Evolutionary conservation across 2,797 vertebrate genomes (phyloP), one percentile per base, ranked within the genome.

Genomic region (Enteromius paludinosus): DNA sequence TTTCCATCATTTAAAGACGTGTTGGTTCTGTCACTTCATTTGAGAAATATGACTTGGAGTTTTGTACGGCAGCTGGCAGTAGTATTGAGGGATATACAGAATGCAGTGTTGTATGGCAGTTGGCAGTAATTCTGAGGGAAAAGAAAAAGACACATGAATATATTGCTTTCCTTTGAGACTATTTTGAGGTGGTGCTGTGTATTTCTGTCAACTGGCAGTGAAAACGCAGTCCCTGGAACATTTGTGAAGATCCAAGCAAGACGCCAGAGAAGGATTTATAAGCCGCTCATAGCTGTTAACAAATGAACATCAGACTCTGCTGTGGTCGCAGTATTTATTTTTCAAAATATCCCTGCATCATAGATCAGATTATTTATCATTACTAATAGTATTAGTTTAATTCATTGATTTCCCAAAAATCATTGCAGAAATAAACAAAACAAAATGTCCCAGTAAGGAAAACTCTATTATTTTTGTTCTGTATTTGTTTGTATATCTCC

Each of bases 21-120:
- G 85, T 85, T 76, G 66, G 82, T 64, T 84, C 84, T 84, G 84
- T 84, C 85, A 88, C 87, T 64, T 87, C 82, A 86, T 87, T 86
- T 80, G 77, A 83, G 49, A 78, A 79, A 52, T 52, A 59, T 52
- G 68, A 81, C 75, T 81, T 83, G 78, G 47, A 59, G 52, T 79
- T 56, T 69, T 56, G 71, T 72, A 69, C 68, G 62, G 65, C 62
- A 85, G 66, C 65, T 76, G 73, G 84, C 80, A 77, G 70, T 43
- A 28, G 54, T 38, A 70, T 73, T 76, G 75, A 82, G 33, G 56
- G 35, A 61, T 76, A 79, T 70, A 75, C 49, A 47, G 61, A 73
- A 82, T 66, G 33, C 10, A 38, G 17, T 52, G 33, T 64, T 74
- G 33, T 82, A 73, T 56, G 79, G 59, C 59, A 66, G 20, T 66